phyloP scores from a whole-genome alignment of 1,140 invertebrate genomes.

The Andrena cerasifolii region DNA sequence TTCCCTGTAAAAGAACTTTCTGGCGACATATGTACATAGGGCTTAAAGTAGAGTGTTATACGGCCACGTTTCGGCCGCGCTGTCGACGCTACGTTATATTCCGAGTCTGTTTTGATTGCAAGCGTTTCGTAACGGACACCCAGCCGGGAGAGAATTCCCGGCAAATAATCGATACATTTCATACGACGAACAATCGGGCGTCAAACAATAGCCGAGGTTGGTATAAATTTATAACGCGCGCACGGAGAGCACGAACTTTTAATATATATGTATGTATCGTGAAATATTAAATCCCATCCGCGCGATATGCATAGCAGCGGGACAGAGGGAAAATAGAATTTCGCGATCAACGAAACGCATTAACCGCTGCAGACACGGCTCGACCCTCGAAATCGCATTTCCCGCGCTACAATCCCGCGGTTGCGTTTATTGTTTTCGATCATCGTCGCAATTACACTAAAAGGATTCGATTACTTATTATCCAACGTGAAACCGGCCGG shows the following conservation, averaged over 20 bases:
- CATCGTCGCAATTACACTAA: constrained; percentile 33
- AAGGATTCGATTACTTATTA: constrained; percentile 47
- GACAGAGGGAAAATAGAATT: not conserved
- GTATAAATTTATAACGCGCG: not conserved
- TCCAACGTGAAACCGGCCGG: constrained; percentile 25
- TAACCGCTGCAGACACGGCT: not conserved
- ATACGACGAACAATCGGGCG: not conserved
- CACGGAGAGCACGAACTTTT: not conserved
- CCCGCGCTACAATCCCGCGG: constrained; percentile 5
- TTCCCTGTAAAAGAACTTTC: too few species aligned
- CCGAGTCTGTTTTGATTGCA: too few species aligned
- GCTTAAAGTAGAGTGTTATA: too few species aligned
- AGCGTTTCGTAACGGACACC: not conserved
- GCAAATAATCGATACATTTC: constrained; percentile 22
- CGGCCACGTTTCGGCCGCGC: too few species aligned
- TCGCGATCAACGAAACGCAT: constrained; percentile 6
- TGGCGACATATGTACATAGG: too few species aligned
- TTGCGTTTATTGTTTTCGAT: constrained; percentile 7
- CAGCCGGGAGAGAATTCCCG: not conserved
- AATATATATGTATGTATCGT: constrained; percentile 1
- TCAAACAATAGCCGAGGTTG: not conserved
- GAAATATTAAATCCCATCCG: constrained; percentile 12
- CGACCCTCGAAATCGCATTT: constrained; percentile 1
- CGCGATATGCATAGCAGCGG: too few species aligned
- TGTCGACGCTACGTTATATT: too few species aligned